A percentile compares a stretch with the other conserved stretches of the same genome.
These are phyloP conservation scores for Geotrypetes seraphini DNA, from an alignment of 2,797 vertebrate species.

Conservation along the genomic window DNA sequence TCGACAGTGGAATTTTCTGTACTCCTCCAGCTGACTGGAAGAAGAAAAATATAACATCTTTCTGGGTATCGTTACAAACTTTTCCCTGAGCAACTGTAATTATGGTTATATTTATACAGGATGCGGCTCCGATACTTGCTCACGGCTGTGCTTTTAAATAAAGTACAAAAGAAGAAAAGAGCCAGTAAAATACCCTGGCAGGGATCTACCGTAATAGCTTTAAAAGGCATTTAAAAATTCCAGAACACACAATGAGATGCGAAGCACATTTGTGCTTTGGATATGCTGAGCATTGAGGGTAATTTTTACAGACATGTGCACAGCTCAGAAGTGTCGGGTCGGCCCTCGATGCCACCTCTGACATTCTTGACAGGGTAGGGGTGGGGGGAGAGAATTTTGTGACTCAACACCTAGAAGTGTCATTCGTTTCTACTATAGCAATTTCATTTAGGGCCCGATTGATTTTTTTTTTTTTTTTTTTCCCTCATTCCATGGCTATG, in stretches of 20 bases:
- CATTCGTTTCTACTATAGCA: too few relatives aligned
- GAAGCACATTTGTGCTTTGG: constrained; percentile 17
- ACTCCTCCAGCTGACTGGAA: constrained; percentile 27
- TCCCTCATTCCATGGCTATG: too few relatives aligned
- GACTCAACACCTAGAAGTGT: too few relatives aligned
- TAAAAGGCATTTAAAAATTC: constrained; percentile 27
- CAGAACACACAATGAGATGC: constrained; percentile 13
- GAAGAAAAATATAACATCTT: constrained; percentile 17
- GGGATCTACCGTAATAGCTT: constrained; percentile 25
- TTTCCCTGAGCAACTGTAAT: constrained; percentile 32
- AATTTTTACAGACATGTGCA: constrained; percentile 21
- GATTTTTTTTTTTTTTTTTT: too few relatives aligned
- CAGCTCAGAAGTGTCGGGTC: constrained; percentile 19
- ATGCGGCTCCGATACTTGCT: constrained; percentile 13
- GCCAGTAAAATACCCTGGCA: neutral
- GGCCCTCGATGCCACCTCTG: constrained; percentile 21
- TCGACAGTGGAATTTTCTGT: constrained; percentile 38
- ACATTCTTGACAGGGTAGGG: constrained; percentile 21
- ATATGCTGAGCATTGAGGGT: constrained; percentile 24
- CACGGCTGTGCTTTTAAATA: constrained; percentile 5
- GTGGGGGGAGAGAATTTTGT: constrained; percentile 18
- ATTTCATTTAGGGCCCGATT: too few relatives aligned
- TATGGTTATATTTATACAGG: constrained; percentile 24
- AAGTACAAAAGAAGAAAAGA: neutral
- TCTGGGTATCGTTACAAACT: constrained; percentile 25